Conservation (phyloP, 2,888 invertebrate genomes). For the Papilio gigon region DNA sequence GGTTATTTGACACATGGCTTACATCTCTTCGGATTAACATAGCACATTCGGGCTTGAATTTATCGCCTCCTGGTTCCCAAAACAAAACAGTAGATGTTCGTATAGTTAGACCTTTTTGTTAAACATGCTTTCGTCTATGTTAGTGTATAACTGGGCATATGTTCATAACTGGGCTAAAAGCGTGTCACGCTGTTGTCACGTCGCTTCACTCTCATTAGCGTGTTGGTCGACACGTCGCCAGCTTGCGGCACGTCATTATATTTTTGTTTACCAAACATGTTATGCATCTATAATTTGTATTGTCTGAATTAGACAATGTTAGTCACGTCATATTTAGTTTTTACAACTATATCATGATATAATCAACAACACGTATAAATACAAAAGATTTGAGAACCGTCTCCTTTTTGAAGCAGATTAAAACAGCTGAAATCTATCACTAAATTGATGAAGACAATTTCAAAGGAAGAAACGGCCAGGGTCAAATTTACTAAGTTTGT, state of each 20-base stretch:
- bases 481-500: too few relatives aligned
- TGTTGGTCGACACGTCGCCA: slow-evolving; percentile 12
- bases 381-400: too few relatives aligned
- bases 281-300: slow-evolving; percentile 8
- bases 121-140: background rate
- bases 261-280: background rate
- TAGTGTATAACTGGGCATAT: background rate
- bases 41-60: too few relatives aligned
- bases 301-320: slow-evolving; percentile 1
- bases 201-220: slow-evolving; percentile 3
- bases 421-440: too few relatives aligned
- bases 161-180: background rate
- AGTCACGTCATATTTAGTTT: background rate
- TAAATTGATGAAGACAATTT: too few relatives aligned
- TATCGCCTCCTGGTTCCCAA: too few relatives aligned
- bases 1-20: too few relatives aligned
- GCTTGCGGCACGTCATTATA: background rate
- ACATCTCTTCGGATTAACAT: too few relatives aligned
- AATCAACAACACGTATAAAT: background rate
- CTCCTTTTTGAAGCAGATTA: too few relatives aligned
- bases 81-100: too few relatives aligned
- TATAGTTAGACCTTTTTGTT: background rate
- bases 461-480: too few relatives aligned
- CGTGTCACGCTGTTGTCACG: slow-evolving; percentile 14
- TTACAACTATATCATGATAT: background rate